These are phyloP conservation scores for Herpetotheres cachinnans DNA, from an alignment of 2,113 vertebrate genomes.

Conservation along the genomic window DNA sequence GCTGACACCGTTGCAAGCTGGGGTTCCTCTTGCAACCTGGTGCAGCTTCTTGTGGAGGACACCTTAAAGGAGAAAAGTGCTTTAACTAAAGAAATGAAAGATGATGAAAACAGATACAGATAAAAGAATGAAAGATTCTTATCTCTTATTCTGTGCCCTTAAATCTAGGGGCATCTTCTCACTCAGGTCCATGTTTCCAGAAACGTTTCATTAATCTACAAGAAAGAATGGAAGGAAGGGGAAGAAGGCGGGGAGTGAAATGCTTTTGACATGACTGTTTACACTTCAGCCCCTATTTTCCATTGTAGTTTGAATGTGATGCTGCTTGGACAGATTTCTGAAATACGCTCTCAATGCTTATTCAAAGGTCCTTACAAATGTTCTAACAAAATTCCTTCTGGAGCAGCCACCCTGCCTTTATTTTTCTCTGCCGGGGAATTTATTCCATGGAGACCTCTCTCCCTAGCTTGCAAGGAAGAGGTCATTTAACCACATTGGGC, in stretches of 20 bases:
- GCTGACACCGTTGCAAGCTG: neutral
- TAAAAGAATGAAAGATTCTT: neutral
- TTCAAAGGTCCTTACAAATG: slow-evolving; percentile 42
- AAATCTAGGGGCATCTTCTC: neutral
- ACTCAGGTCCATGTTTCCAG: neutral
- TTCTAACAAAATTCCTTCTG: slow-evolving; percentile 33
- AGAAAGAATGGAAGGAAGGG: neutral
- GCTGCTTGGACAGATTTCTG: slow-evolving; percentile 38
- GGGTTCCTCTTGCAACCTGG: neutral
- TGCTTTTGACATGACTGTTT: slow-evolving; percentile 22
- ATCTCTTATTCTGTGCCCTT: neutral
- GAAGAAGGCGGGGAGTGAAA: neutral
- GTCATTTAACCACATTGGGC: slow-evolving; percentile 12
- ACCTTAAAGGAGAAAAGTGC: neutral
- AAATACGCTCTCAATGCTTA: neutral
- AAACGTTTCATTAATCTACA: neutral
- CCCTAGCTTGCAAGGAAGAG: neutral
- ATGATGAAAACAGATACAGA: neutral
- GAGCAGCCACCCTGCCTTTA: slow-evolving; percentile 4
- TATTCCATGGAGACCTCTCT: slow-evolving; percentile 33
- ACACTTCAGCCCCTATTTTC: slow-evolving; percentile 2
- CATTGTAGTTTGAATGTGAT: slow-evolving; percentile 36
- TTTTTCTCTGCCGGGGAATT: neutral
- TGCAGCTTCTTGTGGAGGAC: neutral
- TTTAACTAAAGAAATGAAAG: neutral